phyloP scores from a whole-genome alignment of 1,140 invertebrate genomes.

The Spodoptera litura region DNA sequence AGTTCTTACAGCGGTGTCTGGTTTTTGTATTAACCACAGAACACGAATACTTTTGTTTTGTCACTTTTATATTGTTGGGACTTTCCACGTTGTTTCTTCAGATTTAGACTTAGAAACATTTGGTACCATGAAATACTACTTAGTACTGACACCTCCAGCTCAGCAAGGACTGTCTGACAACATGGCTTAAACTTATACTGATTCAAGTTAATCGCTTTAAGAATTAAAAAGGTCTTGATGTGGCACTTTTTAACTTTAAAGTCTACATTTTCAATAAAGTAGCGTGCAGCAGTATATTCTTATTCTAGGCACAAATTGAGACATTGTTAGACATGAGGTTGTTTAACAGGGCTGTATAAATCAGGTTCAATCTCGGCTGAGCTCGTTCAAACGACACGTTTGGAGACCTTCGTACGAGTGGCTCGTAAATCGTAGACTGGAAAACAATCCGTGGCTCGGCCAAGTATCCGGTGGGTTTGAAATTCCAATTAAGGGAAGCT shows the following conservation, averaged over 20 bases:
- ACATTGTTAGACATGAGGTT: constrained; percentile 44
- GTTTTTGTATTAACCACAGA: constrained; percentile 28
- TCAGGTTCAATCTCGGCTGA: constrained; percentile 44
- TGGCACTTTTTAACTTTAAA: constrained; percentile 4
- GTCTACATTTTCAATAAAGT: neutral
- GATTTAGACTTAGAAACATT: neutral
- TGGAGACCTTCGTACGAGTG: constrained; percentile 34
- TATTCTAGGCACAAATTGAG: constrained; percentile 33
- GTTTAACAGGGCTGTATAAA: constrained; percentile 40
- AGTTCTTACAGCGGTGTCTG: constrained; percentile 31
- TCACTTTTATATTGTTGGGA: constrained; percentile 2
- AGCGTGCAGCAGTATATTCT: neutral
- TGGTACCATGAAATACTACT: neutral
- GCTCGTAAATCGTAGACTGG: constrained; percentile 54
- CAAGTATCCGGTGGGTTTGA: constrained; percentile 65
- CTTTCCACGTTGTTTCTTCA: neutral
- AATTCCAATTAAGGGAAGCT: constrained; percentile 81
- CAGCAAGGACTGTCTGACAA: neutral
- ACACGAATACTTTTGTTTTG: constrained; percentile 17
- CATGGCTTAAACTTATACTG: constrained; percentile 24
- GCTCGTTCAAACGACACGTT: constrained; percentile 38
- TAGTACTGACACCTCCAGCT: neutral
- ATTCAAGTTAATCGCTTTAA: constrained; percentile 22
- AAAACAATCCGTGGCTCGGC: constrained; percentile 62
- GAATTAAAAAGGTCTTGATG: constrained; percentile 2